phyloP scores from a whole-genome alignment of 2,113 vertebrate genomes.

The Centropus unirufus region DNA sequence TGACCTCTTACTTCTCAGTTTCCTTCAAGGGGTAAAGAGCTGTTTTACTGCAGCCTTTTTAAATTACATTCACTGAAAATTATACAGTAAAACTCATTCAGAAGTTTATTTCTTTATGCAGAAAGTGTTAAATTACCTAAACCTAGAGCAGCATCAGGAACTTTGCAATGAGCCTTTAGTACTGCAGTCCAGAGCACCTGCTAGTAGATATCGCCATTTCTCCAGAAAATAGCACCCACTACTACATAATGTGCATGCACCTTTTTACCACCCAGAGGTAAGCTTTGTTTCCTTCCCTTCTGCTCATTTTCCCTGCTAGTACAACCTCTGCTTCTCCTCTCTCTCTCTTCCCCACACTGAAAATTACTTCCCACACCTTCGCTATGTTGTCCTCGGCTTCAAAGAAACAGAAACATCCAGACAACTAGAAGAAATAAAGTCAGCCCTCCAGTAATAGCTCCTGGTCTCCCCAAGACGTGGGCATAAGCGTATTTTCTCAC shows the following conservation, averaged over 20 bases:
- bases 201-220: background rate
- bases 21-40: background rate
- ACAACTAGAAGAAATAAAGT: background rate
- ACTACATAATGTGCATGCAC: background rate
- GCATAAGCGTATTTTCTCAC: background rate
- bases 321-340: background rate
- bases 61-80: slow-evolving; percentile 18
- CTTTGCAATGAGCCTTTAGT: background rate
- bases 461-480: background rate
- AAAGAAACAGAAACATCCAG: slow-evolving; percentile 35
- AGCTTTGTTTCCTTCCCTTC: slow-evolving; percentile 2
- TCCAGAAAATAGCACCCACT: slow-evolving; percentile 6
- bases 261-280: background rate
- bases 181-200: background rate
- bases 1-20: slow-evolving; percentile 1
- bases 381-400: background rate
- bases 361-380: slow-evolving; percentile 7
- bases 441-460: background rate
- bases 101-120: background rate
- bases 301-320: background rate
- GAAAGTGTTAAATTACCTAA: slow-evolving; percentile 14
- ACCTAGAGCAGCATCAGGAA: background rate
- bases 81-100: background rate
- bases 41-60: slow-evolving; percentile 15
- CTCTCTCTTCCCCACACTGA: background rate